Evolutionary conservation across 1,140 invertebrate species (phyloP).

Genomic region (Harlomillsia oculata): DNA sequence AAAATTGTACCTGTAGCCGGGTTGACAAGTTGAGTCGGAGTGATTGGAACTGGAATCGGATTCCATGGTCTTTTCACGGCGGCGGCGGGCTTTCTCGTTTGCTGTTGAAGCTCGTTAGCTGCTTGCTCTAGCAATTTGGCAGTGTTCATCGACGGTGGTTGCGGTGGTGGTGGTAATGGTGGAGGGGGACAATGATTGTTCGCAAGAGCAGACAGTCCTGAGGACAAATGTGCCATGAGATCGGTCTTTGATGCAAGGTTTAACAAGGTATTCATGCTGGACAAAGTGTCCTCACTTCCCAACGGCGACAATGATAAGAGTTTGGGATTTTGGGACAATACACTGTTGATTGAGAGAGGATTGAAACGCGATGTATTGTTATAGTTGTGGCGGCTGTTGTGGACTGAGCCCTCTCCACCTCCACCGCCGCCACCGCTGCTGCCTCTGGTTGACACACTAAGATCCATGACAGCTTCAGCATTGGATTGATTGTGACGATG

Average conservation of each 20-base stretch:
- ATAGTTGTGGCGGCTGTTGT: constrained; percentile 1
- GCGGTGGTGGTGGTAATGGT: constrained; percentile 3
- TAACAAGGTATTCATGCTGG: too few species aligned
- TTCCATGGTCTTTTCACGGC: constrained; percentile 12
- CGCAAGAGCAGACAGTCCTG: not conserved
- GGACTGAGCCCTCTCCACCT: too few species aligned
- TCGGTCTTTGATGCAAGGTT: constrained; percentile 1
- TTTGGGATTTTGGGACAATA: too few species aligned
- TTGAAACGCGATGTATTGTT: not conserved
- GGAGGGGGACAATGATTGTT: not conserved
- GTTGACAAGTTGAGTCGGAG: constrained; percentile 48
- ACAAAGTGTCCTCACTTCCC: not conserved
- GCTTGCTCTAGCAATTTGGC: too few species aligned
- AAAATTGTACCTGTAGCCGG: constrained; percentile 59
- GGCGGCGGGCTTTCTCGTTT: not conserved
- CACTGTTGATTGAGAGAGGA: not conserved
- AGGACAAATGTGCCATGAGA: constrained; percentile 1
- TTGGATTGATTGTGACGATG: too few species aligned
- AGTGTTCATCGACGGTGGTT: constrained; percentile 4
- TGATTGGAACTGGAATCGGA: constrained; percentile 10
- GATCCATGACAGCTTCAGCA: too few species aligned
- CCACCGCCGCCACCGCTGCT: too few species aligned
- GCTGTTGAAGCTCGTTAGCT: too few species aligned
- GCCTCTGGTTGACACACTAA: too few species aligned
- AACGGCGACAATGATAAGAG: constrained; percentile 3